Evolutionary conservation across 2,113 vertebrate species (phyloP).

Genomic region (Garra rufa): DNA sequence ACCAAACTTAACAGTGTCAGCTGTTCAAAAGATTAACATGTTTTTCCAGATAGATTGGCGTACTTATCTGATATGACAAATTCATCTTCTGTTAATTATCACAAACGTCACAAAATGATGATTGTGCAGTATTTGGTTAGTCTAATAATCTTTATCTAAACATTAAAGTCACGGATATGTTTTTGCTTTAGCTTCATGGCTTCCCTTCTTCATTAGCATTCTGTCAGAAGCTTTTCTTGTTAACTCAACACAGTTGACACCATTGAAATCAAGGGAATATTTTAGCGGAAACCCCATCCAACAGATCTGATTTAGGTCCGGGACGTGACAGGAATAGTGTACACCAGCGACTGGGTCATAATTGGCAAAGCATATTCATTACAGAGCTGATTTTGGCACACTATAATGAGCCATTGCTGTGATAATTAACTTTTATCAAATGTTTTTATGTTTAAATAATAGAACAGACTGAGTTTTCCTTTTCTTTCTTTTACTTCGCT

Average conservation of each 20-base stretch:
- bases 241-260: conserved; percentile 40
- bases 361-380: conserved; percentile 14
- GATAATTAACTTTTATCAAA: not conserved
- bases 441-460: not conserved
- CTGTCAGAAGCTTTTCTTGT: conserved; percentile 12
- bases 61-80: not conserved
- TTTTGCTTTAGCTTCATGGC: not conserved
- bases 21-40: not conserved
- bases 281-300: conserved; percentile 10
- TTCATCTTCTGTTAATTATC: not conserved
- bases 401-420: not conserved
- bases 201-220: not conserved
- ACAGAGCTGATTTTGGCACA: not conserved
- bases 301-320: not conserved
- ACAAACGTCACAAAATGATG: not conserved
- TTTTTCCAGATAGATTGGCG: not conserved
- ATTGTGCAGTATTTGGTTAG: not conserved
- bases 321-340: not conserved
- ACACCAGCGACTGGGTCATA: not conserved
- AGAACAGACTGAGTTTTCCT: not conserved
- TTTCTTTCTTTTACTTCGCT: not conserved
- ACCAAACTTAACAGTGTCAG: not conserved
- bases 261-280: conserved; percentile 24
- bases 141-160: not conserved
- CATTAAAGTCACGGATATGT: not conserved